These are phyloP conservation scores for Eutolmus rufibarbis DNA, from an alignment of 2,888 invertebrate species.

Conservation along the genomic window DNA sequence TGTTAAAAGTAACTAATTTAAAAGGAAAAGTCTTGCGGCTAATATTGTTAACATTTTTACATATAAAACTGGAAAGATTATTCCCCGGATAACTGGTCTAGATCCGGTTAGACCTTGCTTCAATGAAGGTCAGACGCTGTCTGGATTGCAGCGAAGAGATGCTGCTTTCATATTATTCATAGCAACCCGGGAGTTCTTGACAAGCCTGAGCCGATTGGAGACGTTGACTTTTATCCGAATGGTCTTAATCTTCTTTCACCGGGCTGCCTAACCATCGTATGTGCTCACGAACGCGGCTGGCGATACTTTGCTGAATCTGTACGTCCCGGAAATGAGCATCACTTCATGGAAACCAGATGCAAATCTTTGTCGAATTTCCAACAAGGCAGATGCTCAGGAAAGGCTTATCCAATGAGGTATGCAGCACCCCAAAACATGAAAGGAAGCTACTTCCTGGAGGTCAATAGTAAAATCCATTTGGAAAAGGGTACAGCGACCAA, in stretches of 20 bases:
- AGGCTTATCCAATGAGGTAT: constrained; percentile 57
- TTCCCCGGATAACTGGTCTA: constrained; percentile 58
- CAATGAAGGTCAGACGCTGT: constrained; percentile 54
- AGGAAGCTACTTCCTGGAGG: constrained; percentile 60
- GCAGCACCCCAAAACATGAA: constrained; percentile 53
- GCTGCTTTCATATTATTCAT: constrained; percentile 57
- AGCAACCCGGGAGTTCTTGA: constrained; percentile 57
- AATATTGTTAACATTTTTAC: constrained; percentile 58
- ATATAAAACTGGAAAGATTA: constrained; percentile 52
- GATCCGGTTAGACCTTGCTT: constrained; percentile 61
- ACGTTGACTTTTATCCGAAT: constrained; percentile 59
- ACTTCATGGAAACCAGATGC: constrained; percentile 55
- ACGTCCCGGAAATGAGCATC: constrained; percentile 54
- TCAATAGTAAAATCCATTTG: constrained; percentile 54
- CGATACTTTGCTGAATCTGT: constrained; percentile 57
- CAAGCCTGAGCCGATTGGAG: constrained; percentile 56
- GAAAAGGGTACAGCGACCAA: constrained; percentile 45
- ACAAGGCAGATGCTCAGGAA: constrained; percentile 53
- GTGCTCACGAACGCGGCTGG: constrained; percentile 57
- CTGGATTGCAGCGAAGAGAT: constrained; percentile 56
- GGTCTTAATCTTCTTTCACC: constrained; percentile 55
- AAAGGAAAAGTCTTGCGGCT: constrained; percentile 61
- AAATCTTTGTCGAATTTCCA: constrained; percentile 53
- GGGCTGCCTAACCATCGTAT: constrained; percentile 55
- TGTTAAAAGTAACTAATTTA: background rate